Percentiles rank a stretch among this genome's conserved stretches.
phyloP scores from a whole-genome alignment of 2,113 vertebrate species.

The Macaca nemestrina region DNA sequence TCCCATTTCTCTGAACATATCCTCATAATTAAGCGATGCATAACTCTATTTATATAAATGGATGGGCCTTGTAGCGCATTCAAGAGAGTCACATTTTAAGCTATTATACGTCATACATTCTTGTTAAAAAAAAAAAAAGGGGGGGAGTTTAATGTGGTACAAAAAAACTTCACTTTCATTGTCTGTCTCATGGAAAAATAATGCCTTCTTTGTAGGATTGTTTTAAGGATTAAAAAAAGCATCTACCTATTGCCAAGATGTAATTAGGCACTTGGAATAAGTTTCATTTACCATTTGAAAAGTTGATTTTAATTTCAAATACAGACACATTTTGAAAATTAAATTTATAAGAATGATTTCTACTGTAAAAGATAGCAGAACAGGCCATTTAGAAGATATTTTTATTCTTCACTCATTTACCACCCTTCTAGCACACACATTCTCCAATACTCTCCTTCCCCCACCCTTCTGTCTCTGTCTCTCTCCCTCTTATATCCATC shows the following conservation, averaged over 20 bases:
- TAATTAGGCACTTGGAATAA: neutral
- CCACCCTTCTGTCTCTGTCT: neutral
- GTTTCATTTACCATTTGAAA: neutral
- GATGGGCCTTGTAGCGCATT: neutral
- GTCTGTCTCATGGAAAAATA: neutral
- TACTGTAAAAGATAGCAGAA: neutral
- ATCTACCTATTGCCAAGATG: neutral
- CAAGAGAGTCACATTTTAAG: neutral
- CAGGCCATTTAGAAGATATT: neutral
- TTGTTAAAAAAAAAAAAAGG: neutral
- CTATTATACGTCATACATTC: neutral
- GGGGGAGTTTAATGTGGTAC: neutral
- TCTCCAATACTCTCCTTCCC: neutral
- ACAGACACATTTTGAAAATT: neutral
- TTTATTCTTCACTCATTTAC: neutral
- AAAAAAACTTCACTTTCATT: neutral
- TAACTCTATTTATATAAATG: neutral
- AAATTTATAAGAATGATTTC: neutral
- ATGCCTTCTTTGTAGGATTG: neutral
- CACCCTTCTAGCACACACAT: neutral
- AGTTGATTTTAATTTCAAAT: slow-evolving; percentile 11
- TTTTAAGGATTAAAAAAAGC: neutral
- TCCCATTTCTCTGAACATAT: neutral
- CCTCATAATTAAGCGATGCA: neutral
- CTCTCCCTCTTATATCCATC: neutral